Base-by-base conservation (phyloP, 2,113 vertebrate genomes). In the Pandion haliaetus region DNA sequence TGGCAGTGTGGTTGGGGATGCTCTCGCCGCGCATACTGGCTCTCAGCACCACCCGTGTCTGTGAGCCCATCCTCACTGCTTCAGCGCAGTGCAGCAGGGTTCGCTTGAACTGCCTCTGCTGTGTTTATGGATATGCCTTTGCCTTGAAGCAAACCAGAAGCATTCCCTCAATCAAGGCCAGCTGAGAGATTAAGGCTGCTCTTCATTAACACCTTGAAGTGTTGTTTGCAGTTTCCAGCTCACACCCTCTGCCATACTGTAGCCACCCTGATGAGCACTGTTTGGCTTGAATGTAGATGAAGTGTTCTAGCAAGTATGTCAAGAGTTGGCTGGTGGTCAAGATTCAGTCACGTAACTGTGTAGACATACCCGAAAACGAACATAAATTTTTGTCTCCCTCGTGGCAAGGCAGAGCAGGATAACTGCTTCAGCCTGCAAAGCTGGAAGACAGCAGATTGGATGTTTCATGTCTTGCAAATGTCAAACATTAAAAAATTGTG, bases 1-100 rank as follows among this genome's bases (percentile, higher is more conserved):
- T n/a, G 62, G 18, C 49, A n/a, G 29, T 15, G 40, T 38, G 49
- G 20, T 36, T 44, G 44, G 45, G 54, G 47, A 58, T 62, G 84
- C n/a, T 78, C 4, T 81, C 1, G 0, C 12, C 12, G 1, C 1
- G 5, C 3, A 1, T 57, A 25, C 26, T 9, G 1, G 38, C 54
- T 83, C 32, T 69, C 1, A 0, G 49, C 13, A 26, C 34, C 16
- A 3, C 58, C 28, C 1, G 7, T 4, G 40, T 21, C 38, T 4
- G 9, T 49, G 17, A 86, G 62, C 79, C 54, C 6, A 1, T 77
- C 49, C 74, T 90, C 36, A 8, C 61, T 15, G 44, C 61, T 57
- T 87, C 54, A 82, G 70, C 1, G 0, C 79, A 18, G 50, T 2
- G 2, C 71, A 15, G 4, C 67, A 88, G 26, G 20, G 21, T n/a